Conservation (phyloP, 2,113 vertebrate species). For the Carettochelys insculpta region DNA sequence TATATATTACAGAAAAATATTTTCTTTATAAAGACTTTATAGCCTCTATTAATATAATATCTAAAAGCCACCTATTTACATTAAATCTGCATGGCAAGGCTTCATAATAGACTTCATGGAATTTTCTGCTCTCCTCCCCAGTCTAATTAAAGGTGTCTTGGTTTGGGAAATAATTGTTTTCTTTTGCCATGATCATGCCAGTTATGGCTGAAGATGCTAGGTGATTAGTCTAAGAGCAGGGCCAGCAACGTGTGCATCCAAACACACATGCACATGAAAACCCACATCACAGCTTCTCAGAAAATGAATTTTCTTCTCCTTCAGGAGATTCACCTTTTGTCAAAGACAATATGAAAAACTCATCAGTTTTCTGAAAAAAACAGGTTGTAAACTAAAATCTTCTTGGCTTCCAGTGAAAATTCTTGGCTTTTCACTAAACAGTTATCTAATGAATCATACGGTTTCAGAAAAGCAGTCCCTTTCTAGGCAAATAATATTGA, state of each 20-base stretch:
- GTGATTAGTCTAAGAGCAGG: not conserved
- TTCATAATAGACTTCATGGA: not conserved
- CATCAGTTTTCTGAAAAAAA: not conserved
- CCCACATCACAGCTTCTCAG: not conserved
- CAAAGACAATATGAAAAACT: not conserved
- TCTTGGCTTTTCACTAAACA: not conserved
- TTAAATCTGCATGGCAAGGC: not conserved
- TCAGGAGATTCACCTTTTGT: not conserved
- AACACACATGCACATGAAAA: no score
- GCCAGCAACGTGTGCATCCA: not conserved
- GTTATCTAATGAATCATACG: not conserved
- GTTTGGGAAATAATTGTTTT: not conserved
- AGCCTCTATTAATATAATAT: not conserved
- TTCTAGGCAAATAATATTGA: no score
- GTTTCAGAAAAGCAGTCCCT: no score
- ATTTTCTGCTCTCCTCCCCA: not conserved
- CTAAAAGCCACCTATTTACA: not conserved
- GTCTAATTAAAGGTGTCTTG: rapidly evolving
- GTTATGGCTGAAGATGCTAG: rapidly evolving
- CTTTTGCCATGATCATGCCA: not conserved
- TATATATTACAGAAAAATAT: not conserved
- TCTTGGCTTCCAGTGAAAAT: not conserved
- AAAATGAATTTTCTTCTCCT: not conserved
- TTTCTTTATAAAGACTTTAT: not conserved
- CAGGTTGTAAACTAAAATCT: not conserved